Base-by-base conservation (phyloP, 2,113 vertebrate species). In the Alethe diademata region DNA sequence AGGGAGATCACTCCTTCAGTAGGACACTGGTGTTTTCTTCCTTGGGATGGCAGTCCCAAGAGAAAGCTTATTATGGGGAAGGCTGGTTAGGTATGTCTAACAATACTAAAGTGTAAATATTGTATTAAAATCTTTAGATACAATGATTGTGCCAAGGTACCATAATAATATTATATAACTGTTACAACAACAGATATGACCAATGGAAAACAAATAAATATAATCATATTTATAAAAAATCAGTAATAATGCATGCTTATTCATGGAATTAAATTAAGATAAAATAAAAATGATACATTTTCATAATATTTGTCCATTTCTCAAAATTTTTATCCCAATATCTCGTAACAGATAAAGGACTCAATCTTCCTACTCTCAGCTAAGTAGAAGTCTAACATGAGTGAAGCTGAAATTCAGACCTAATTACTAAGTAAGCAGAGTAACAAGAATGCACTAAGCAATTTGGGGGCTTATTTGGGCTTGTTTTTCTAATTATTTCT, bases 281-380 rank as follows among this genome's bases (percentile, higher is more conserved):
- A 78, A 91, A 96, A 94, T 97, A 93, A 96, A 96, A 92, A 58
- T 54, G 0, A 31, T 31, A 64, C 35, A 23, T 93, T 93, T 95
- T 78, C 11, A 3, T 86, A 90, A 85, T 17, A 61, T 73, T 84
- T 94, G 83, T 92, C 86, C 69, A 78, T 86, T 94, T 74, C 43
- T 95, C 60, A 93, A 28, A 35, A 47, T 92, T 94, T 88, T 84
- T 92, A 86, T 86, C 28, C 29, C 33, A 70, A 2, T 60, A 69
- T 51, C 60, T 88, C 72, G 74, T 80, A 74, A 83, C 3, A 67
- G 26, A 73, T 40, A n/a, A 88, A 78, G 64, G 26, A 62, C 15
- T 18, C 19, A 50, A 36, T 84, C 43, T 78, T 88, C 57, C 20
- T 57, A 7, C 22, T 78, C 26, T 42, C 43, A 36, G 35, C 31